A percentile compares a stretch with the other conserved stretches of the same genome.
Conservation (phyloP, 2,113 vertebrate genomes). For the Scolopax mira region DNA sequence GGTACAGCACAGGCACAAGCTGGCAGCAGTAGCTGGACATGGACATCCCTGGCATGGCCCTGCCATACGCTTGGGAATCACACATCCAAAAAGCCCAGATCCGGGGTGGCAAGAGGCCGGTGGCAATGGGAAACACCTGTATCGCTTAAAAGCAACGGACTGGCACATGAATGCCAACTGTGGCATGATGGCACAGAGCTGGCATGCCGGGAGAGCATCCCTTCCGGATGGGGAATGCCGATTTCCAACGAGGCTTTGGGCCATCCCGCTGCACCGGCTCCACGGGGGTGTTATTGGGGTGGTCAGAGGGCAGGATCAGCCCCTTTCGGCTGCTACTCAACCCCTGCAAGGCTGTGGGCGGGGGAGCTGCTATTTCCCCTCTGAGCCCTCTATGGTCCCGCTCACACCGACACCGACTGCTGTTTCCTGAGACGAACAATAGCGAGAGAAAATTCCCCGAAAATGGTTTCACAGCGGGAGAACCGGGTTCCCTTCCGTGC, state of each 20-base stretch:
- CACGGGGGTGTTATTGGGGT: too few relatives aligned
- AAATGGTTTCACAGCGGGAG: not conserved
- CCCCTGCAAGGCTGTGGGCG: conserved; percentile 1
- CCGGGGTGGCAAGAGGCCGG: not conserved
- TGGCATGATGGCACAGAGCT: not conserved
- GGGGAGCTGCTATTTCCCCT: conserved; percentile 37
- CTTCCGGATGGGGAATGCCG: not conserved
- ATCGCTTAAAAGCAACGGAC: not conserved
- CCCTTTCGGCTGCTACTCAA: not conserved
- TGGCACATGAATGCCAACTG: fast-evolving
- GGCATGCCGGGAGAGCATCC: not conserved
- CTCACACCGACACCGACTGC: not conserved
- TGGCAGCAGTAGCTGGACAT: not conserved
- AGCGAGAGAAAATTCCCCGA: conserved; percentile 2
- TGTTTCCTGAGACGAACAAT: conserved; percentile 47
- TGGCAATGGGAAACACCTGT: not conserved
- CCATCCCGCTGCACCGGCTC: not conserved
- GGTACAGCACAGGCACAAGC: fast-evolving
- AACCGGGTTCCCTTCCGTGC: fast-evolving
- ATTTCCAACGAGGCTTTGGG: not conserved
- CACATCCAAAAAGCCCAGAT: fast-evolving
- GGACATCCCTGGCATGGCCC: not conserved
- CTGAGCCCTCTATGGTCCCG: not conserved
- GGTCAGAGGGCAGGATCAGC: not conserved
- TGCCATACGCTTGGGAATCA: not conserved